A percentile compares a stretch with the other conserved stretches of the same genome.
phyloP scores from a whole-genome alignment of 1,140 invertebrate species.

The Drosophila virilis region DNA sequence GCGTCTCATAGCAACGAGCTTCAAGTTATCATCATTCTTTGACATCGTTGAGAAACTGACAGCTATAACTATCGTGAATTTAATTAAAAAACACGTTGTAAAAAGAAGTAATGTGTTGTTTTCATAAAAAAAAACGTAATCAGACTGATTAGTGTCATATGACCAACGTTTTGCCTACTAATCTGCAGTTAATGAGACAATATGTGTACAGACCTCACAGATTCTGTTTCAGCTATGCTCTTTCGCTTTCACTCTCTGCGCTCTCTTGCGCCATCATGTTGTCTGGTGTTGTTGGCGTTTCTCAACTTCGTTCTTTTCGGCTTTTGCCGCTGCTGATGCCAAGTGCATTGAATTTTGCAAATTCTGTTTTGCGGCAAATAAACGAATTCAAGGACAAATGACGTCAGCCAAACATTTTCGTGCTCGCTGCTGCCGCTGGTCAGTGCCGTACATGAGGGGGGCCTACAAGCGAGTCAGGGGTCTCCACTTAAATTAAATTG shows the following conservation, averaged over 20 bases:
- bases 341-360: slow-evolving; percentile 79
- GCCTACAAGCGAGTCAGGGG: neutral
- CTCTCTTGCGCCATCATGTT: slow-evolving; percentile 29
- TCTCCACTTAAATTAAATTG: too few relatives aligned
- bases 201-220: neutral
- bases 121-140: neutral
- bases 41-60: neutral
- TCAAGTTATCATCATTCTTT: neutral
- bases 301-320: slow-evolving; percentile 24
- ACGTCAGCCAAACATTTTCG: slow-evolving; percentile 77
- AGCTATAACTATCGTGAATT: neutral
- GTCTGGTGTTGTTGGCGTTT: slow-evolving; percentile 35
- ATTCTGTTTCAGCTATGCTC: slow-evolving; percentile 16
- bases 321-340: slow-evolving; percentile 25
- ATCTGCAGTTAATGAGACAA: neutral
- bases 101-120: neutral
- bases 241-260: slow-evolving; percentile 34
- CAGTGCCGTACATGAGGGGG: slow-evolving; percentile 44
- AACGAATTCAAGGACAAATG: slow-evolving; percentile 81
- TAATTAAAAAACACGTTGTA: neutral
- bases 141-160: neutral
- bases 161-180: neutral
- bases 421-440: slow-evolving; percentile 42
- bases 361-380: slow-evolving; percentile 73
- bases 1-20: slow-evolving; percentile 21